Conservation (phyloP, 2,797 vertebrate species). For the Sphaeramia orbicularis region DNA sequence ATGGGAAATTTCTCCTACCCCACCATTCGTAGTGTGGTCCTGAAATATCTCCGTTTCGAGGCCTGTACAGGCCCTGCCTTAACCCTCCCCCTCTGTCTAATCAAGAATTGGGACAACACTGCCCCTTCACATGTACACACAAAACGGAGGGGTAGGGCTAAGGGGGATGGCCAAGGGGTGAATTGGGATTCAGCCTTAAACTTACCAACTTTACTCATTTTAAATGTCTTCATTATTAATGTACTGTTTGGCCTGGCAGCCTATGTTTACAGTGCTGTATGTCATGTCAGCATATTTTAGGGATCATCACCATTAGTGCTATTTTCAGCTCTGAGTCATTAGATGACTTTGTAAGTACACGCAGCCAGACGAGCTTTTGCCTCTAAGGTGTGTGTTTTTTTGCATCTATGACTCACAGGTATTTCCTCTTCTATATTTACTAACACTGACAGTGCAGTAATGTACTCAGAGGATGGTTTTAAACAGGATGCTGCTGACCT, state of each 20-base stretch:
- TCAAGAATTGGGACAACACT: too few relatives aligned
- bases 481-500: constrained; percentile 25
- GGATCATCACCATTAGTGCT: constrained; percentile 7
- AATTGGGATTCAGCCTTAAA: too few relatives aligned
- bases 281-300: constrained; percentile 10
- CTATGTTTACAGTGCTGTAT: constrained; percentile 12
- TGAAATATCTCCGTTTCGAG: too few relatives aligned
- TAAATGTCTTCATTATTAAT: constrained; percentile 4
- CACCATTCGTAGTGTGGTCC: too few relatives aligned
- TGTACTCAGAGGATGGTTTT: constrained; percentile 21
- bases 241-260: neutral
- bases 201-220: neutral
- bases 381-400: constrained; percentile 27
- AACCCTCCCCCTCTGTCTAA: too few relatives aligned
- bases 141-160: too few relatives aligned
- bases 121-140: too few relatives aligned
- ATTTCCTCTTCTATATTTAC: constrained; percentile 17
- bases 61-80: too few relatives aligned
- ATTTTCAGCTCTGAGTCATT: constrained; percentile 25
- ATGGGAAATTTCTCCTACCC: too few relatives aligned
- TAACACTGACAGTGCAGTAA: constrained; percentile 15
- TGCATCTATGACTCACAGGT: constrained; percentile 38
- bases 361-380: constrained; percentile 26
- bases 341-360: constrained; percentile 7
- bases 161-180: too few relatives aligned